phyloP scores from a whole-genome alignment of 2,113 vertebrate species.

The Podarcis muralis region DNA sequence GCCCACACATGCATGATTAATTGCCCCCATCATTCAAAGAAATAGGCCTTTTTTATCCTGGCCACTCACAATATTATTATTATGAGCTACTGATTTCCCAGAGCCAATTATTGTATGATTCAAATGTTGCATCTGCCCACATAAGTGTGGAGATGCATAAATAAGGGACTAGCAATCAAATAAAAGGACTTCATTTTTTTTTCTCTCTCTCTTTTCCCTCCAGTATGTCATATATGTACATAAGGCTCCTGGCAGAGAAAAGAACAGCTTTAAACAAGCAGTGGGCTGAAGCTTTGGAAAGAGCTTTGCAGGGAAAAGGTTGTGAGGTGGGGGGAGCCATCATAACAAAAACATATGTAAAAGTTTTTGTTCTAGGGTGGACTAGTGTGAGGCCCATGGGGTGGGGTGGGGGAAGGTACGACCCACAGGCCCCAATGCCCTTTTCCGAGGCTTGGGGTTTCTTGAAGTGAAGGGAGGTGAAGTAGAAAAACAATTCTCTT shows the following conservation, averaged over 20 bases:
- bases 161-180: conserved; percentile 57
- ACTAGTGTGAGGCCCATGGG: conserved; percentile 37
- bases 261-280: conserved; percentile 44
- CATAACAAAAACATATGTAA: conserved; percentile 53
- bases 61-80: conserved; percentile 78
- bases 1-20: conserved; percentile 73
- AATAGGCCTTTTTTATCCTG: conserved; percentile 70
- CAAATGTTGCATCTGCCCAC: conserved; percentile 54
- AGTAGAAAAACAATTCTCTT: conserved; percentile 52
- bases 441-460: conserved; percentile 56
- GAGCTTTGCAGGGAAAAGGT: conserved; percentile 51
- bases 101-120: conserved; percentile 79
- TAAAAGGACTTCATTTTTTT: conserved; percentile 34
- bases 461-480: conserved; percentile 51
- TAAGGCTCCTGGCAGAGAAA: conserved; percentile 54
- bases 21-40: conserved; percentile 77
- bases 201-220: background rate
- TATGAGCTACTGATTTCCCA: conserved; percentile 75
- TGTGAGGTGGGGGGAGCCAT: conserved; percentile 36
- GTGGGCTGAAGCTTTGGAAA: conserved; percentile 62
- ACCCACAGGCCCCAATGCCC: conserved; percentile 40
- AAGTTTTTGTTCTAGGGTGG: conserved; percentile 56
- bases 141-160: conserved; percentile 58
- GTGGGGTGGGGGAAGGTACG: conserved; percentile 25
- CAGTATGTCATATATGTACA: conserved; percentile 43